A percentile compares a stretch with the other conserved stretches of the same genome.
These are phyloP conservation scores for Stegodyphus mimosarum DNA, from an alignment of 1,140 invertebrate species.

Conservation along the genomic window DNA sequence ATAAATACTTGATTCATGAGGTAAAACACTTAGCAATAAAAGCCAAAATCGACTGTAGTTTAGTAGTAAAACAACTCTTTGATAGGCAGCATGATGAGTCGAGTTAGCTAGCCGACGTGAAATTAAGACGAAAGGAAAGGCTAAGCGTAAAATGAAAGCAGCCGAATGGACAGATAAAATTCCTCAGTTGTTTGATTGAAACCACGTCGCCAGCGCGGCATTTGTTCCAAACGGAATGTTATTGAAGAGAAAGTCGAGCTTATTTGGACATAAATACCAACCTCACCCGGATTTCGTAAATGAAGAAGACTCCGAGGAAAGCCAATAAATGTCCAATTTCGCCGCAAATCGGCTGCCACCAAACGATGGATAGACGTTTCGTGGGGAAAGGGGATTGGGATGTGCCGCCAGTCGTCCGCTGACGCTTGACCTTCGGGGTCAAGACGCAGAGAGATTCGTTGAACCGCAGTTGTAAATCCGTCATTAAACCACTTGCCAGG, in stretches of 20 bases:
- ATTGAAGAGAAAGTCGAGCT: background rate
- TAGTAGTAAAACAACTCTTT: no score
- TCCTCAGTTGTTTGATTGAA: no score
- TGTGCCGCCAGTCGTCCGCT: slow-evolving; percentile 25
- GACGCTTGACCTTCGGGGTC: slow-evolving; percentile 25
- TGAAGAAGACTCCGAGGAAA: background rate
- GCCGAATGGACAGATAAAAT: no score
- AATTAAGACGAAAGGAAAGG: no score
- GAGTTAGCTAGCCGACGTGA: no score
- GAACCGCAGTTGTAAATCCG: slow-evolving; percentile 30
- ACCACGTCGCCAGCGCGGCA: no score
- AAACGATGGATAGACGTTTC: background rate
- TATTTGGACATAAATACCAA: background rate
- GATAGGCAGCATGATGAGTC: no score
- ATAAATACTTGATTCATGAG: no score
- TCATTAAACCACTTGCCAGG: slow-evolving; percentile 6
- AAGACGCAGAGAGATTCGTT: slow-evolving; percentile 27
- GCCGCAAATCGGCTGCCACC: background rate
- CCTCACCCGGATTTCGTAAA: background rate
- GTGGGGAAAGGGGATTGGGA: background rate
- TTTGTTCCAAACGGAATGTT: no score
- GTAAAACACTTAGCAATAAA: no score
- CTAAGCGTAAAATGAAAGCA: no score
- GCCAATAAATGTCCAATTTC: slow-evolving; percentile 1
- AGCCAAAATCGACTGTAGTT: no score